phyloP scores from a whole-genome alignment of 2,113 vertebrate species.

The Jaculus jaculus region DNA sequence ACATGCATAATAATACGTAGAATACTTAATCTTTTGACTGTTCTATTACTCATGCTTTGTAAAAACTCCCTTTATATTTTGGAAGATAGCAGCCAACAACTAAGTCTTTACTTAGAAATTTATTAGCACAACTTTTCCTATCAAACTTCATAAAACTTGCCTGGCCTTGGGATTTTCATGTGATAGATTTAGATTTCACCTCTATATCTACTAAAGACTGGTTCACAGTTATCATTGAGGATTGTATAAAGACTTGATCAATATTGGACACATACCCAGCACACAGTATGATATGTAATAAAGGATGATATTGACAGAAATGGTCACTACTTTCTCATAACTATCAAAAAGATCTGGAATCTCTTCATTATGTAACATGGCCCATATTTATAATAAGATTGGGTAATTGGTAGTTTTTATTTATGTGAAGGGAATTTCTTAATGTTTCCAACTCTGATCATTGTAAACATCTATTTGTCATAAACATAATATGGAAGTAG shows the following conservation, averaged over 20 bases:
- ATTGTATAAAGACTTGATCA: neutral
- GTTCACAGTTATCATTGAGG: neutral
- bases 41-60: neutral
- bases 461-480: neutral
- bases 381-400: neutral
- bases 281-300: neutral
- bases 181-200: neutral
- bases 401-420: neutral
- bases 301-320: neutral
- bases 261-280: neutral
- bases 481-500: neutral
- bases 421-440: neutral
- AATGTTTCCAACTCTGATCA: neutral
- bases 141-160: neutral
- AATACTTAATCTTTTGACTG: neutral
- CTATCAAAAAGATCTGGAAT: neutral
- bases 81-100: neutral
- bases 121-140: neutral
- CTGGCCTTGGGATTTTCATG: neutral
- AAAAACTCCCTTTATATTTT: constrained; percentile 44
- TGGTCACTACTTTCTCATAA: neutral
- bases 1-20: neutral
- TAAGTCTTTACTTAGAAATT: neutral
- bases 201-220: neutral
- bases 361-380: neutral